Conservation (phyloP, 1,140 invertebrate species). For the Diachasmimorpha longicaudata region DNA sequence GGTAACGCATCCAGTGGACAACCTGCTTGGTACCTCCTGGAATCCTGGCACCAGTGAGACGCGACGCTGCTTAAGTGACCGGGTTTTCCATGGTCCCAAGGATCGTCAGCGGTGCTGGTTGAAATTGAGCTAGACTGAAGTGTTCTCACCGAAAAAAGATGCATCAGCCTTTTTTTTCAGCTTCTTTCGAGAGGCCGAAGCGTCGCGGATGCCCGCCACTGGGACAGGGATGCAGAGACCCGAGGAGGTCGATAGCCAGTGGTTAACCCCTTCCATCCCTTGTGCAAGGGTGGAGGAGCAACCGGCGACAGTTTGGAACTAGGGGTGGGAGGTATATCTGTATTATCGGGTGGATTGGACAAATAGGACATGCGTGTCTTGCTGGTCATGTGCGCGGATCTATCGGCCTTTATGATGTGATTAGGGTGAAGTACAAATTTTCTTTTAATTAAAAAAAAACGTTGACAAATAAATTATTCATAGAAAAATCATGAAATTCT, state of each 20-base stretch:
- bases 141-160: slow-evolving; percentile 53
- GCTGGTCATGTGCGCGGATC: no score
- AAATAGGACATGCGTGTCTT: background rate
- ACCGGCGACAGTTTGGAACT: background rate
- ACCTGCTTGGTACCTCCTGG: slow-evolving; percentile 42
- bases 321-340: background rate
- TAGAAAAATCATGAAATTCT: no score
- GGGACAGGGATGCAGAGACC: slow-evolving; percentile 44
- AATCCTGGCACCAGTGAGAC: slow-evolving; percentile 56
- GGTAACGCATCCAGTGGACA: no score
- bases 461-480: no score
- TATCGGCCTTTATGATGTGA: no score
- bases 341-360: background rate
- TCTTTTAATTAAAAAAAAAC: no score
- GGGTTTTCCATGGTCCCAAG: slow-evolving; percentile 30
- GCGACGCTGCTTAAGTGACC: slow-evolving; percentile 57
- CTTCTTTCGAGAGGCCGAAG: slow-evolving; percentile 55
- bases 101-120: slow-evolving; percentile 41
- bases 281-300: background rate
- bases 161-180: slow-evolving; percentile 48
- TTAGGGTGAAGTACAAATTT: no score
- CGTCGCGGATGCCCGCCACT: slow-evolving; percentile 60
- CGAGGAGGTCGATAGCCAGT: slow-evolving; percentile 33
- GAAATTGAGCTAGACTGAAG: slow-evolving; percentile 31
- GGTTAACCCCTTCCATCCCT: background rate